phyloP scores from a whole-genome alignment of 2,113 vertebrate genomes.

The Anarhynchus alexandrinus region DNA sequence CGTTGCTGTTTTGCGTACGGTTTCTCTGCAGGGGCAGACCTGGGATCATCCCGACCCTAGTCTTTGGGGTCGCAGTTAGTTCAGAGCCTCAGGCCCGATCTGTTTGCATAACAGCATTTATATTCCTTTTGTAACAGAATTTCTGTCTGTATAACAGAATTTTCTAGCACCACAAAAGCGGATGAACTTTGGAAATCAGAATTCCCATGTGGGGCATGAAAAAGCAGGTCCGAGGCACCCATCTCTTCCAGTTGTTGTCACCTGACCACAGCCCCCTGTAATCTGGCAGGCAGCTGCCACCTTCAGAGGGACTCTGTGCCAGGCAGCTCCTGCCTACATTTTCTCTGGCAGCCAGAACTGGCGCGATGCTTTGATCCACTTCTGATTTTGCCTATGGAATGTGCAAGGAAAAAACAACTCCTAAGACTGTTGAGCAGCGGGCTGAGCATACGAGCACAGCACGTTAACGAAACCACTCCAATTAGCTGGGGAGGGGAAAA shows the following conservation, averaged over 20 bases:
- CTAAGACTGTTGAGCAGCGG: neutral
- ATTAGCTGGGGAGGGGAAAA: neutral
- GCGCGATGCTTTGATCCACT: neutral
- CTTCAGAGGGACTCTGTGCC: neutral
- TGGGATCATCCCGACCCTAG: neutral
- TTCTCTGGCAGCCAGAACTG: neutral
- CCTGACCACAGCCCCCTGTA: neutral
- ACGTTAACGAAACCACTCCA: neutral
- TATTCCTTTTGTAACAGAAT: neutral
- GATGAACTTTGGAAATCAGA: neutral
- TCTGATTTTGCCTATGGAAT: neutral
- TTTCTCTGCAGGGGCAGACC: neutral
- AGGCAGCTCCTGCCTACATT: neutral
- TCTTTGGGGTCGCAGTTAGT: neutral
- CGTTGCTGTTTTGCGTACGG: fast-evolving
- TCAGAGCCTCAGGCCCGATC: neutral
- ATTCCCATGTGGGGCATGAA: neutral
- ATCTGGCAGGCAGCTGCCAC: neutral
- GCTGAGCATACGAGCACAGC: neutral
- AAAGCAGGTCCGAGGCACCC: neutral
- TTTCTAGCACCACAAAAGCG: neutral
- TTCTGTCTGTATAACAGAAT: neutral
- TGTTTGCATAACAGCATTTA: neutral
- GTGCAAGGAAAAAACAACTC: neutral
- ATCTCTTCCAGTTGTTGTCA: neutral